Base-by-base conservation (phyloP, 2,113 vertebrate species). In the Anguilla japonica region DNA sequence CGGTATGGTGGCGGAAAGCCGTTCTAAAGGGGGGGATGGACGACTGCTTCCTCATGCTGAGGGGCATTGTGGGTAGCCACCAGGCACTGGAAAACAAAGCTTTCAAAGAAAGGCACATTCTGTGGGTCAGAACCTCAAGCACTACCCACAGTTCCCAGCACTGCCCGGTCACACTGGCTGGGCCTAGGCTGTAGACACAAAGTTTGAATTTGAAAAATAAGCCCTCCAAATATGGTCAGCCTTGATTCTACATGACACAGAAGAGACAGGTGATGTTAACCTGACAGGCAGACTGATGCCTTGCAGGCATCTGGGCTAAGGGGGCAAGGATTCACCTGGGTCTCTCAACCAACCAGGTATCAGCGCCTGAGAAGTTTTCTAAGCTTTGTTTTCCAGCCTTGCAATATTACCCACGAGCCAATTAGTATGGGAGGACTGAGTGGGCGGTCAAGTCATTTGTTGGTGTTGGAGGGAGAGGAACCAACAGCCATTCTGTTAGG, bases 11-110 rank as follows among this genome's bases (percentile, higher is more conserved):
- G 60, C 60, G 18, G 5, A 20, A 26, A 26, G 60, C 22, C 60
- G 60, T 6, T 26, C 60, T 20, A 14, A 34, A 34, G 14, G 56
- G 56, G 8, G 43, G 29, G 41, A 84, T 86, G 90, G 91, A 88
- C 0, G 29, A 79, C 41, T 81, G 67, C 86, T 90, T 91, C 86
- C 67, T 67, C 91, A 95, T 91, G 89, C 90, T 90, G 86, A 87
- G 87, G 90, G 60, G 89, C 91, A 91, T 87, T 80, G 91, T 85
- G 87, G 93, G 81, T 93, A 93, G 94, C 91, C 29, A 80, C 9
- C 20, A n/a, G 41, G 39, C 75, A 22, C 9, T 4, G 57, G 90
- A 90, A 93, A 94, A 94, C 94, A 91, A 91, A 90, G 92, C 91
- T 56, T 89, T 87, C 92, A 90, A 90, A 85, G 89, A 91, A 91